phyloP scores from a whole-genome alignment of 2,113 vertebrate species.

The Chauna torquata region DNA sequence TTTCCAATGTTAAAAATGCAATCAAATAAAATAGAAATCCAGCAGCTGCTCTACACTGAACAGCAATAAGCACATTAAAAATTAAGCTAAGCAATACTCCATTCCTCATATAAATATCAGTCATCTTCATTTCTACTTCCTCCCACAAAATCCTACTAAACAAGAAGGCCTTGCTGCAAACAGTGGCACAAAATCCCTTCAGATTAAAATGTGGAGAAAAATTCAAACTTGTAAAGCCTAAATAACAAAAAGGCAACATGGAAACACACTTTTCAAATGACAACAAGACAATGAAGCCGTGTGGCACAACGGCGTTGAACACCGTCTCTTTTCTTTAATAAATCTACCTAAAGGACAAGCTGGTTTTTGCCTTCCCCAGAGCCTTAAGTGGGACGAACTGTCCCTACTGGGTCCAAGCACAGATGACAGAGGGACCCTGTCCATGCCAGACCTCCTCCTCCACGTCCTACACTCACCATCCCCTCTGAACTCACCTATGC shows the following conservation, averaged over 20 bases:
- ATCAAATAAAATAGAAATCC: neutral
- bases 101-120: neutral
- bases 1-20: neutral
- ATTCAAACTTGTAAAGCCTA: neutral
- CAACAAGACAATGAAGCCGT: neutral
- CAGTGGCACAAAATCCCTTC: neutral
- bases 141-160: neutral
- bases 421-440: rapidly evolving
- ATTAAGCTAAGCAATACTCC: constrained; percentile 39
- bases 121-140: neutral
- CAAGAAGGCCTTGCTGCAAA: neutral
- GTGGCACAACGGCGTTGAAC: neutral
- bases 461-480: rapidly evolving
- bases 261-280: neutral
- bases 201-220: neutral
- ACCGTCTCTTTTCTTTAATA: neutral
- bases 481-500: neutral
- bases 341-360: neutral
- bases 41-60: constrained; percentile 7
- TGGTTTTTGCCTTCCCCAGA: neutral
- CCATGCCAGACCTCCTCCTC: neutral
- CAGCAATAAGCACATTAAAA: constrained; percentile 35
- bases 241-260: neutral
- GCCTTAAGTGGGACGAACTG: rapidly evolving
- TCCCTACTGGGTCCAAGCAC: neutral